phyloP scores from a whole-genome alignment of 2,113 vertebrate genomes.

The Ivindomyrus marchei region DNA sequence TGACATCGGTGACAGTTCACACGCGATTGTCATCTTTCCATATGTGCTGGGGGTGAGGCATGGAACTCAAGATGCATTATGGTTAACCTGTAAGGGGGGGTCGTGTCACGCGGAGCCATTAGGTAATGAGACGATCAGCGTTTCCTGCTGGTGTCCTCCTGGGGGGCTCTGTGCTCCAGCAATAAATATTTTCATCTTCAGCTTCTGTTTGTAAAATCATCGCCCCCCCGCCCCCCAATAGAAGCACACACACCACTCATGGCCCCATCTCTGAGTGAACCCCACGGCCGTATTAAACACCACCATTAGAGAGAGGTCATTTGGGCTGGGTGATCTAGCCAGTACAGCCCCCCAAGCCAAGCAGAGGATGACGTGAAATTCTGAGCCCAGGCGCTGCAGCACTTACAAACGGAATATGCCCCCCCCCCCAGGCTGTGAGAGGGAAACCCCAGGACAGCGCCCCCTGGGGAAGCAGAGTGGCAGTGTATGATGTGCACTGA shows the following conservation, averaged over 20 bases:
- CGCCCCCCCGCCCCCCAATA: background rate
- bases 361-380: background rate
- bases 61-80: background rate
- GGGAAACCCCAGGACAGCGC: constrained; percentile 1
- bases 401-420: background rate
- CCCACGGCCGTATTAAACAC: constrained; percentile 23
- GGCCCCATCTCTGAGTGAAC: background rate
- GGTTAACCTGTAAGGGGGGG: background rate
- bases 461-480: background rate
- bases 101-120: background rate
- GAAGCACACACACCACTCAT: background rate
- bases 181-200: constrained; percentile 6
- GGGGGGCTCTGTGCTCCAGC: background rate
- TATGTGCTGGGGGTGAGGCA: background rate
- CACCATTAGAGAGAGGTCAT: constrained; percentile 35
- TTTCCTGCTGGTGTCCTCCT: background rate
- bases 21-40: background rate
- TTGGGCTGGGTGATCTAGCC: constrained; percentile 27
- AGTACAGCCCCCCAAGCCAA: background rate
- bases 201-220: constrained; percentile 7
- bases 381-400: background rate
- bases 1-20: background rate
- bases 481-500: background rate
- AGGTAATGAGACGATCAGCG: background rate
- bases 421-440: background rate